A percentile compares a stretch with the other conserved stretches of the same genome.
phyloP scores from a whole-genome alignment of 1,140 invertebrate genomes.

The Nymphalis io region DNA sequence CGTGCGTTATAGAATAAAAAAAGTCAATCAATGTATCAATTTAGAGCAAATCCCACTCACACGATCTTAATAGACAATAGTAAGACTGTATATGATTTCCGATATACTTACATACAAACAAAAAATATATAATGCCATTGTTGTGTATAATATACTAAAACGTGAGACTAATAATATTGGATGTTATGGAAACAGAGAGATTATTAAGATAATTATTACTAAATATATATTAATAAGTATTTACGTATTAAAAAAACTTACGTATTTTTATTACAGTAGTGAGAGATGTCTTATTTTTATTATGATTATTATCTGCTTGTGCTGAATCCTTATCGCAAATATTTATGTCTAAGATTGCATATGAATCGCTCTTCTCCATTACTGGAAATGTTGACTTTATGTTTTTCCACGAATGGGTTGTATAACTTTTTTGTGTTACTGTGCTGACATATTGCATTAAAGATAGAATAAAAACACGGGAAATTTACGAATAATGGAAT shows the following conservation, averaged over 20 bases:
- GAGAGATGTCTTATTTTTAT: conserved; percentile 50
- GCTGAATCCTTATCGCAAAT: conserved; percentile 63
- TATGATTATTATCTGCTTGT: conserved; percentile 41
- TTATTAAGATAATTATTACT: too few relatives aligned
- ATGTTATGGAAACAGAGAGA: conserved; percentile 19
- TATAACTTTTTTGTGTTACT: not conserved
- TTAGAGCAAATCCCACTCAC: conserved; percentile 7
- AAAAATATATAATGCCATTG: conserved; percentile 19
- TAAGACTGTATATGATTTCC: not conserved
- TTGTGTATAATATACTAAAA: conserved; percentile 22
- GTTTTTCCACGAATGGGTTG: conserved; percentile 12
- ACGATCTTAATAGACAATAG: conserved; percentile 15
- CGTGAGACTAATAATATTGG: conserved; percentile 20
- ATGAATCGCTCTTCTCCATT: conserved; percentile 68
- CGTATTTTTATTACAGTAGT: conserved; percentile 68
- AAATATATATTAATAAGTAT: not conserved
- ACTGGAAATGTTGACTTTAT: conserved; percentile 14
- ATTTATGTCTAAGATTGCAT: conserved; percentile 67
- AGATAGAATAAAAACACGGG: not conserved
- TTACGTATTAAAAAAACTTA: conserved; percentile 47
- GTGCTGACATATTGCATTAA: conserved; percentile 4
- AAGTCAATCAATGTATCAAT: not conserved
- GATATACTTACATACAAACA: not conserved
- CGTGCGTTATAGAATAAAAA: not conserved
- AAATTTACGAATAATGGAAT: not conserved